A percentile compares a stretch with the other conserved stretches of the same genome.
These are phyloP conservation scores for Bugulina stolonifera DNA, from an alignment of 2,888 invertebrate genomes.

Conservation along the genomic window DNA sequence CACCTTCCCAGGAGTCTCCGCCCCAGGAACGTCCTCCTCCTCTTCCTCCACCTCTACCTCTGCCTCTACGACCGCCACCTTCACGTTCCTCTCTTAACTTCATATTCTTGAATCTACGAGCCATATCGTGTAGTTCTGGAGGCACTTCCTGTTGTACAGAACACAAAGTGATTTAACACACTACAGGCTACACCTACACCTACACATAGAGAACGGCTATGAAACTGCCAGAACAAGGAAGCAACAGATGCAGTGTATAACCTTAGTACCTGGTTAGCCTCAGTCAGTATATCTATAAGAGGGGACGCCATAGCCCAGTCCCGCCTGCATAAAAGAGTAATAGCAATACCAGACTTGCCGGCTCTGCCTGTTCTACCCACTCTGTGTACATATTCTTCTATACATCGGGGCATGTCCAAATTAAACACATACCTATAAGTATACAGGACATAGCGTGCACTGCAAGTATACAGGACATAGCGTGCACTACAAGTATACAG, in stretches of 20 bases:
- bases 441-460: no score
- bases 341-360: constrained; percentile 72
- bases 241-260: background rate
- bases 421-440: constrained; percentile 75
- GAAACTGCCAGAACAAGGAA: background rate
- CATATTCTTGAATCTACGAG: constrained; percentile 66
- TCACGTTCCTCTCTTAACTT: constrained; percentile 55
- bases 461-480: no score
- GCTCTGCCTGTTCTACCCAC: constrained; percentile 94
- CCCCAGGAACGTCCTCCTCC: constrained; percentile 37
- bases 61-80: constrained; percentile 54
- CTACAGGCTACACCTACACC: background rate
- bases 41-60: constrained; percentile 52
- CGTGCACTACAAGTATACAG: no score
- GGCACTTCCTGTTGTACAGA: constrained; percentile 70
- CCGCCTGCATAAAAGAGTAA: constrained; percentile 69
- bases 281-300: constrained; percentile 76
- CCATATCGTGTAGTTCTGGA: constrained; percentile 69
- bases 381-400: constrained; percentile 91
- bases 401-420: constrained; percentile 85
- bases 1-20: constrained; percentile 28
- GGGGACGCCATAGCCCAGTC: constrained; percentile 79
- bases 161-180: no score
- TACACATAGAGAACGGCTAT: background rate
- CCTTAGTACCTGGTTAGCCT: constrained; percentile 64